Evolutionary conservation across 2,113 vertebrate species (phyloP), one percentile per base, ranked within the genome.

Genomic region (Tragulus kanchil): DNA sequence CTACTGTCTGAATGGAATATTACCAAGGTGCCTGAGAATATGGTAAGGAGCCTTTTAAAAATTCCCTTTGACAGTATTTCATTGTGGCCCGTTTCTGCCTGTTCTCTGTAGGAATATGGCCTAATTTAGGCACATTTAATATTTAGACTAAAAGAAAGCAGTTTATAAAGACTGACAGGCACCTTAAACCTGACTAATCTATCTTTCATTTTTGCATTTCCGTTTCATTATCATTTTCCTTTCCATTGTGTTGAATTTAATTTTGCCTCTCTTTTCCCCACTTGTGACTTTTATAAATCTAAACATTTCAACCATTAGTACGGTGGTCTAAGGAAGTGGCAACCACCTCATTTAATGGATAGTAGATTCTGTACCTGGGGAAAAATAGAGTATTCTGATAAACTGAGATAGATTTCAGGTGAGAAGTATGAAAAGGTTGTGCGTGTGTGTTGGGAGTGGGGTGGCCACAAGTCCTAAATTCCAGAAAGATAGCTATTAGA

Each of bases 91-190:
- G 45, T 84, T 85, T 5, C 31, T 93, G 79, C 42, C 26, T 93
- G 45, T 88, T 96, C 65, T 93, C 96, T 91, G 54, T 85, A 93
- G 85, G 64, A 85, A 96, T 56, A 21, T 93, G 90, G 25, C 92
- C 95, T 96, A 79, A 92, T 96, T 95, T 97, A 75, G n/a, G 15
- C 84, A 58, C 23, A 16, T 89, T 96, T 86, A 89, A 31, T 91
- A 94, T 97, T 95, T 97, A 96, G 88, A 97, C 73, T 82, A 95
- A 95, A 94, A 78, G 50, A n/a, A 90, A 17, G 14, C 50, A 59
- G 23, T 50, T 21, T 82, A 17, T 90, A 15, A 54, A 78, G 67
- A 67, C 3, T 58, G 58, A 73, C 31, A 67, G 58, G 15, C 16
- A 85, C 36, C 16, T 90, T 45, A 69, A 90, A 82, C n/a, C 6